A percentile compares a stretch with the other conserved stretches of the same genome.
Conservation (phyloP, 2,888 invertebrate species). For the Dorcus parallelipipedus region DNA sequence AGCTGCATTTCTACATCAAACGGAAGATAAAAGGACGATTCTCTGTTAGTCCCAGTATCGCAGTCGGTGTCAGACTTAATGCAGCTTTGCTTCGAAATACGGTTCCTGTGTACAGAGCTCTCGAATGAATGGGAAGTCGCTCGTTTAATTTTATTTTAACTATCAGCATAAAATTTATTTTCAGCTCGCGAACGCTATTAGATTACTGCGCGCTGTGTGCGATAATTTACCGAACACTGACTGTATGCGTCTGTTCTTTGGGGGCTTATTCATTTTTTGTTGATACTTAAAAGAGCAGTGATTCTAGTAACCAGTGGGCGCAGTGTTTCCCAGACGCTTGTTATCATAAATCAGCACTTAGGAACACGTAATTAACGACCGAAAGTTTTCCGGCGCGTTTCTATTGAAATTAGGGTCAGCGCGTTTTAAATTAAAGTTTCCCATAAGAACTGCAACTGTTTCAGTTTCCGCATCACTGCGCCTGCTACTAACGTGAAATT, state of each 20-base stretch:
- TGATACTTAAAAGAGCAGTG: too few relatives aligned
- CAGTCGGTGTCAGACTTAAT: constrained; percentile 24
- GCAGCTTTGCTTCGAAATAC: constrained; percentile 11
- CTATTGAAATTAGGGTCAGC: background rate
- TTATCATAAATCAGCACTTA: too few relatives aligned
- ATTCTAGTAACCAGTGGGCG: too few relatives aligned
- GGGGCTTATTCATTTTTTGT: too few relatives aligned
- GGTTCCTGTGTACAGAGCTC: constrained; percentile 10
- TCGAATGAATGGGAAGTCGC: background rate
- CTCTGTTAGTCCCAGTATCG: constrained; percentile 32
- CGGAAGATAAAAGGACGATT: constrained; percentile 35
- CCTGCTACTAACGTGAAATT: constrained; percentile 21
- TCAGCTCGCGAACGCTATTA: background rate
- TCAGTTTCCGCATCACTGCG: background rate
- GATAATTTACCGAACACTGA: too few relatives aligned
- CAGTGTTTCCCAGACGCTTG: too few relatives aligned
- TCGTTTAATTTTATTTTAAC: background rate
- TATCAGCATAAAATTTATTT: background rate
- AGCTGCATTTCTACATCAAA: constrained; percentile 36
- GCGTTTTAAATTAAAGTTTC: background rate
- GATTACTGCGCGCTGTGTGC: too few relatives aligned
- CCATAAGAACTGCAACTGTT: background rate
- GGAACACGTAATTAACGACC: too few relatives aligned
- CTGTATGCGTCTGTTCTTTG: too few relatives aligned
- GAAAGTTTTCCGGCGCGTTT: background rate